Percentiles rank a stretch among this genome's conserved stretches.
Conservation (phyloP, 2,888 invertebrate species). For the Hyles lineata region DNA sequence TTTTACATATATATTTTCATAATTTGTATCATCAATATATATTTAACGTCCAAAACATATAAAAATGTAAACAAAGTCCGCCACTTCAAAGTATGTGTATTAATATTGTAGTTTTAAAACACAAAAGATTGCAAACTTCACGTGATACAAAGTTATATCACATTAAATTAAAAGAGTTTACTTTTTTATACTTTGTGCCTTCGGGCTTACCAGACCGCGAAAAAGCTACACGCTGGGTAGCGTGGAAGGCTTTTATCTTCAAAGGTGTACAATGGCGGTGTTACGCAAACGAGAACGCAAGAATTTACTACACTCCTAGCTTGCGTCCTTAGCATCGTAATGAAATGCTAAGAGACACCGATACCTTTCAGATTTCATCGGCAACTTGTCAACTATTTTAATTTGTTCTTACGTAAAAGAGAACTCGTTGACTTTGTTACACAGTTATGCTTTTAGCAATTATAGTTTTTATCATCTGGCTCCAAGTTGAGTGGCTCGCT, state of each 20-base stretch:
- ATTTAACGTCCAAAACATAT: too few relatives aligned
- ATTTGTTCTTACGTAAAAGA: slow-evolving; percentile 9
- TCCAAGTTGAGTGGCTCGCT: too few relatives aligned
- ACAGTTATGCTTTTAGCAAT: not conserved
- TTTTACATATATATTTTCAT: too few relatives aligned
- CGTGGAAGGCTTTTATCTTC: slow-evolving; percentile 65
- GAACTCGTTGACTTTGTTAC: not conserved
- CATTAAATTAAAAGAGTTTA: slow-evolving; percentile 44
- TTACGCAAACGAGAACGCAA: slow-evolving; percentile 69
- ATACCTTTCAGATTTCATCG: slow-evolving; percentile 43
- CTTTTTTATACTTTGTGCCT: slow-evolving; percentile 34
- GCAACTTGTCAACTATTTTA: slow-evolving; percentile 29
- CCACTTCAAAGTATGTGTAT: not conserved
- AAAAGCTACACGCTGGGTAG: slow-evolving; percentile 59
- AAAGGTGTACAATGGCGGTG: slow-evolving; percentile 72
- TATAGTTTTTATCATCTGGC: not conserved
- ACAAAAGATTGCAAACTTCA: slow-evolving; percentile 25
- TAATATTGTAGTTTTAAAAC: not conserved
- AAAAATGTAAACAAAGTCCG: not conserved
- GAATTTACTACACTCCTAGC: slow-evolving; percentile 58
- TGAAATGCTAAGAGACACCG: slow-evolving; percentile 62
- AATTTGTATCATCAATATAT: not conserved
- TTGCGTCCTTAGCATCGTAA: slow-evolving; percentile 59
- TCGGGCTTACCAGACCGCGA: slow-evolving; percentile 60
- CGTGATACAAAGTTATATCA: slow-evolving; percentile 39